Evolutionary conservation across 2,113 vertebrate genomes (phyloP).

Genomic region (Nasalis larvatus): DNA sequence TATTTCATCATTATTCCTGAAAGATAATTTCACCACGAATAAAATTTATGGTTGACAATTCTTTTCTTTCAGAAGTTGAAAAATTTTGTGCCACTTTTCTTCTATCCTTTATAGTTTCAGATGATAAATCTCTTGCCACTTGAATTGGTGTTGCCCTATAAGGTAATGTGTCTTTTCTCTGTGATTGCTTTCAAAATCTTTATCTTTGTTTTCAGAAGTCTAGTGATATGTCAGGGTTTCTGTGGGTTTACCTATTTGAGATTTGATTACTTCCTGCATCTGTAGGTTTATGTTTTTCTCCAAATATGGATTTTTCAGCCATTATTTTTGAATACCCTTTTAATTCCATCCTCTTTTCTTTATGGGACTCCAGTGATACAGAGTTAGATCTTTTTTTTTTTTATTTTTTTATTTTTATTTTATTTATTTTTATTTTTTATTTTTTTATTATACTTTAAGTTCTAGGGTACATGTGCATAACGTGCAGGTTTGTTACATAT

Average conservation of each 20-base stretch:
- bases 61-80: background rate
- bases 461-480: no score
- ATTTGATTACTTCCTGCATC: background rate
- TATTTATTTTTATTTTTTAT: no score
- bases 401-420: no score
- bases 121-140: background rate
- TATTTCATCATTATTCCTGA: background rate
- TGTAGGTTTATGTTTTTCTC: background rate
- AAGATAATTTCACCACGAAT: background rate
- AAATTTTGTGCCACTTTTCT: background rate
- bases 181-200: background rate
- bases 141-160: background rate
- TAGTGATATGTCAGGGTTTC: background rate
- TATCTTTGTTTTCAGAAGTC: background rate
- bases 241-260: background rate
- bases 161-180: background rate
- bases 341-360: background rate
- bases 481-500: no score
- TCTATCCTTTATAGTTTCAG: background rate
- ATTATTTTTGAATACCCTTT: background rate
- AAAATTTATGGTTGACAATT: background rate
- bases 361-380: background rate
- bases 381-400: background rate
- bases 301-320: background rate
- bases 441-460: no score